Percentiles rank a stretch among this genome's conserved stretches.
Conservation (phyloP, 2,797 vertebrate species). For the Liasis olivaceus region DNA sequence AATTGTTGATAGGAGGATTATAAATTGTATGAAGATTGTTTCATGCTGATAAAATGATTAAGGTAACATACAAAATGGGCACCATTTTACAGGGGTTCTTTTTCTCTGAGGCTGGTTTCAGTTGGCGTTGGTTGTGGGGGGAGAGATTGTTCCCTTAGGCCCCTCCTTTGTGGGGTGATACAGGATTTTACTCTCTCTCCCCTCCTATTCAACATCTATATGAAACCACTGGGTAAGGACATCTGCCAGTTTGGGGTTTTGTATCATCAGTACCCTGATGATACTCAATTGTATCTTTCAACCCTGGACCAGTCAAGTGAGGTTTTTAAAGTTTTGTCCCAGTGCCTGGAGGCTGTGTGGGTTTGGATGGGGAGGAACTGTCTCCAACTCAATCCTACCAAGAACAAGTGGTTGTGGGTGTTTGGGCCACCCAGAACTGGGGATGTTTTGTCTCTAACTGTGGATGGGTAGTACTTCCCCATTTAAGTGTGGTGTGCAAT, state of each 20-base stretch:
- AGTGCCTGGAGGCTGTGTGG: not conserved
- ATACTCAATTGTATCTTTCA: not conserved
- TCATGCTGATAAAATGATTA: not conserved
- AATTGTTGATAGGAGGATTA: fast-evolving
- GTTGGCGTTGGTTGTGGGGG: not conserved
- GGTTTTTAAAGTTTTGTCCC: not conserved
- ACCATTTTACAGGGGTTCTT: not conserved
- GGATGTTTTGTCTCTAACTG: not conserved
- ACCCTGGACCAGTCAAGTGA: not conserved
- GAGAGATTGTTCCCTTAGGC: not conserved
- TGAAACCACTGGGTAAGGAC: not conserved
- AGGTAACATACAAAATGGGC: not conserved
- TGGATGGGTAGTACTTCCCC: not conserved
- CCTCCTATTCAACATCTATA: not conserved
- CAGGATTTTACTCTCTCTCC: not conserved
- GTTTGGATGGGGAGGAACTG: not conserved
- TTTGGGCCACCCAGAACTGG: not conserved
- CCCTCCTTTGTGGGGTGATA: not conserved
- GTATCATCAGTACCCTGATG: not conserved
- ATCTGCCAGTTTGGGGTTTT: not conserved
- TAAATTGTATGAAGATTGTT: not conserved
- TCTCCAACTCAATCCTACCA: not conserved
- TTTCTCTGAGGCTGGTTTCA: not conserved
- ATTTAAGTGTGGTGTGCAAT: not conserved
- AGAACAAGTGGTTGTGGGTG: not conserved